These are phyloP conservation scores for Phylloscopus collybita DNA, from an alignment of 2,797 vertebrate genomes.

Conservation along the genomic window DNA sequence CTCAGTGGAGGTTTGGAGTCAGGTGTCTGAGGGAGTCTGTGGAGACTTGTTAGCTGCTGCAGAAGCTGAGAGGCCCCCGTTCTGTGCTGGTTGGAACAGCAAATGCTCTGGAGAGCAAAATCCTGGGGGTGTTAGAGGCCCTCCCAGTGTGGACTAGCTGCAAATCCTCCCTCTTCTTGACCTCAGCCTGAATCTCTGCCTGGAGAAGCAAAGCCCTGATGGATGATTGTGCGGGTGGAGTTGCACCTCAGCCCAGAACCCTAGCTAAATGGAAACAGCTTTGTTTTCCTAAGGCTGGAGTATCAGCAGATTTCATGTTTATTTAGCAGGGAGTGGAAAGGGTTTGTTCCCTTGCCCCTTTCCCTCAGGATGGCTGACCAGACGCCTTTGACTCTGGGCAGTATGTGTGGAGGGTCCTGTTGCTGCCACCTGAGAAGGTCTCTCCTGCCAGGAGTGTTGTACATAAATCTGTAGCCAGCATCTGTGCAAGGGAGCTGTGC, in stretches of 20 bases:
- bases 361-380: neutral
- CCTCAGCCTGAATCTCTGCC: conserved; percentile 48
- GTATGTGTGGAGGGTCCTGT: neutral
- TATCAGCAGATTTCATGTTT: conserved; percentile 43
- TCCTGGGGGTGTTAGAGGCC: conserved; percentile 22
- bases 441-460: neutral
- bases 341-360: neutral
- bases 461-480: neutral
- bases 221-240: conserved; percentile 40
- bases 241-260: conserved; percentile 37
- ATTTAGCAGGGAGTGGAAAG: conserved; percentile 17
- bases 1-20: neutral
- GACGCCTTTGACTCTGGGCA: neutral
- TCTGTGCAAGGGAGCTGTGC: neutral
- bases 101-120: conserved; percentile 10
- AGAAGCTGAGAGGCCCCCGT: neutral
- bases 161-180: conserved; percentile 33
- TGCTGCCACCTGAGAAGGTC: neutral
- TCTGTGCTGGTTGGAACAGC: neutral
- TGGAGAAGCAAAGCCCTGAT: neutral
- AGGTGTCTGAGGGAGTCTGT: neutral
- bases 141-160: neutral
- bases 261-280: conserved; percentile 57
- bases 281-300: conserved; percentile 54
- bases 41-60: neutral